Evolutionary conservation across 2,797 vertebrate genomes (phyloP), one percentile per base, ranked within the genome.

Genomic region (Paedocypris micromegethes): DNA sequence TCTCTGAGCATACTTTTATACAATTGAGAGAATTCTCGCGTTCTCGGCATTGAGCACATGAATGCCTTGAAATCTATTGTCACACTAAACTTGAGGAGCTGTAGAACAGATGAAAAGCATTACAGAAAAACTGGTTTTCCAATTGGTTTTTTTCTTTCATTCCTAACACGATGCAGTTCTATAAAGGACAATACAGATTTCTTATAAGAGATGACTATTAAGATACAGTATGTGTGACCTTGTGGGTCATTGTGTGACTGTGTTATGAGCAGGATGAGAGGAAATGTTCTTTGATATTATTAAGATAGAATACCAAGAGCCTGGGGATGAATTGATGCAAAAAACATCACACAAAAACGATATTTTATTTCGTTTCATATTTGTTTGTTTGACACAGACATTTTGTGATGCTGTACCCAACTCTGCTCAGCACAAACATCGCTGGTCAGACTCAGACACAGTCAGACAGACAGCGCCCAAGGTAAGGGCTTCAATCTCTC

Each of bases 391-490:
- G 77, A 86, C 83, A 80, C 89, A 91, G 90, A 87, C 85, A 66
- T 91, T 91, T 86, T 88, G 88, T 83, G 89, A 91, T 80, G 87
- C 88, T 85, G 85, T 90, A 71, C 87, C 89, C 80, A 87, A 83
- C 85, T 86, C 89, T 73, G 86, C 89, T 78, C 87, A 89, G 80
- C 88, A 88, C 82, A 90, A 90, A 85, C 89, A 89, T 45, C 88
- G 87, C 78, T 91, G 89, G 89, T 90, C 89, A 86, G 89, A 89
- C 78, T 88, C 87, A 83, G 89, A 91, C 82, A 84, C 86, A 70
- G 83, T 87, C 84, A 88, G 86, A 73, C 85, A 90, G 83, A 88
- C 87, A 55, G 73, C 87, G 56, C 87, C 89, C 79, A 89, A 91
- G 89, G 89, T 91, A 90, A 90, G 88, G 80, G 75, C 75, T 72